These are phyloP conservation scores for Cosmia pyralina DNA, from an alignment of 2,888 invertebrate genomes.

Conservation along the genomic window DNA sequence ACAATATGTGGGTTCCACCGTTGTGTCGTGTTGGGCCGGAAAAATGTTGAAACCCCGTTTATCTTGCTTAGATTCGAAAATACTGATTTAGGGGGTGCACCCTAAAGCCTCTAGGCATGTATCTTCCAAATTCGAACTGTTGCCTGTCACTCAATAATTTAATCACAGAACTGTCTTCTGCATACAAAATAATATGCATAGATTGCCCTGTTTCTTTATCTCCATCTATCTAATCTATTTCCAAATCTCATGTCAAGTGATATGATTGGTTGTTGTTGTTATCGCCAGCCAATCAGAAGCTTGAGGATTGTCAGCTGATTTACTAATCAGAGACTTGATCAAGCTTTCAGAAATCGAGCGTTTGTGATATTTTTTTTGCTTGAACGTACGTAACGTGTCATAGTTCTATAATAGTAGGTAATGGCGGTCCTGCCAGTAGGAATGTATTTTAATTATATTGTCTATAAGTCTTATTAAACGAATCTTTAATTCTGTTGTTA, in stretches of 20 bases:
- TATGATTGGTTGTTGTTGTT: constrained; percentile 10
- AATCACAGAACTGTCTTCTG: background rate
- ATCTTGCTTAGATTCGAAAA: too few relatives aligned
- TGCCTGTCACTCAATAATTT: background rate
- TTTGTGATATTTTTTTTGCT: background rate
- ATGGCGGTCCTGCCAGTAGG: background rate
- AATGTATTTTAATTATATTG: background rate
- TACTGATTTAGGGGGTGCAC: too few relatives aligned
- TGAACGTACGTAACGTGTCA: background rate
- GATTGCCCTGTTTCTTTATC: background rate
- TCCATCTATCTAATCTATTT: background rate
- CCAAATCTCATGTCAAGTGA: constrained; percentile 9
- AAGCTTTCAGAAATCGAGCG: background rate
- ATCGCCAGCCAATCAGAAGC: constrained; percentile 13
- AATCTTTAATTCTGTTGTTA: background rate
- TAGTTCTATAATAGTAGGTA: too few relatives aligned
- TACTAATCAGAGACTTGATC: background rate
- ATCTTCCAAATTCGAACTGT: background rate
- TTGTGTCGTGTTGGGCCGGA: too few relatives aligned
- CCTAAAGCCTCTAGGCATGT: background rate
- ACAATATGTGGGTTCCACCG: too few relatives aligned
- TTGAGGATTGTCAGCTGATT: background rate
- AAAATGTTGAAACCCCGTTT: too few relatives aligned
- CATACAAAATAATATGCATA: too few relatives aligned
- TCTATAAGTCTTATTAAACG: too few relatives aligned